These are phyloP conservation scores for Rousettus leschenaultii DNA, from an alignment of 2,113 vertebrate genomes.

Conservation along the genomic window DNA sequence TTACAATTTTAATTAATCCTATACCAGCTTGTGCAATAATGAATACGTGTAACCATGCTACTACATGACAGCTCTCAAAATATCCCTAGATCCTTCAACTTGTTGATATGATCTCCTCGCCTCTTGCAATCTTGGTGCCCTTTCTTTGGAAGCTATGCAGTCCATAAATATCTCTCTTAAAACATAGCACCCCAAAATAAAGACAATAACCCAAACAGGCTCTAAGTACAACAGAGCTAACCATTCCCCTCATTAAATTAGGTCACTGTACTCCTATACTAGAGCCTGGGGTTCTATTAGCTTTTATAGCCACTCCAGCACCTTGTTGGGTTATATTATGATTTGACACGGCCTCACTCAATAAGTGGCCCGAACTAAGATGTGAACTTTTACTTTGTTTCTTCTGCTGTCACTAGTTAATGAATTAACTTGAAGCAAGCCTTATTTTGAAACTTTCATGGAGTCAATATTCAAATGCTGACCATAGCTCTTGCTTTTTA, in stretches of 20 bases:
- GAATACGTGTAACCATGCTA: background rate
- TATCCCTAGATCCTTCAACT: background rate
- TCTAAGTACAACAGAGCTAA: constrained; percentile 15
- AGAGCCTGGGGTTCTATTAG: constrained; percentile 63
- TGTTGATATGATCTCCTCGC: background rate
- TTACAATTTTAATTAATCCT: background rate
- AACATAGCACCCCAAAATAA: constrained; percentile 5
- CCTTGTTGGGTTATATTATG: constrained; percentile 64
- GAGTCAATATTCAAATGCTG: background rate
- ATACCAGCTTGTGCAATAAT: background rate
- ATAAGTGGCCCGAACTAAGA: constrained; percentile 39
- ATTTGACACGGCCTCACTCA: constrained; percentile 39
- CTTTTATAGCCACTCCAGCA: constrained; percentile 65
- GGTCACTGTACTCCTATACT: constrained; percentile 39
- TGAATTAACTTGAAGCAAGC: constrained; percentile 10
- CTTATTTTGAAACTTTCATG: constrained; percentile 17
- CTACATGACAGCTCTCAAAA: background rate
- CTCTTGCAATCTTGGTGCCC: background rate
- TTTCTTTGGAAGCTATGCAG: background rate
- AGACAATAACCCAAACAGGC: constrained; percentile 32
- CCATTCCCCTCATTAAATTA: constrained; percentile 54
- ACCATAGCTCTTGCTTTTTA: background rate
- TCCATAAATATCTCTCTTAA: constrained; percentile 25
- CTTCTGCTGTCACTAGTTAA: background rate
- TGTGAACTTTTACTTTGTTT: constrained; percentile 51